Evolutionary conservation across 2,888 invertebrate species (phyloP), one percentile per base, ranked within the genome.

Genomic region (Torymus texanus): DNA sequence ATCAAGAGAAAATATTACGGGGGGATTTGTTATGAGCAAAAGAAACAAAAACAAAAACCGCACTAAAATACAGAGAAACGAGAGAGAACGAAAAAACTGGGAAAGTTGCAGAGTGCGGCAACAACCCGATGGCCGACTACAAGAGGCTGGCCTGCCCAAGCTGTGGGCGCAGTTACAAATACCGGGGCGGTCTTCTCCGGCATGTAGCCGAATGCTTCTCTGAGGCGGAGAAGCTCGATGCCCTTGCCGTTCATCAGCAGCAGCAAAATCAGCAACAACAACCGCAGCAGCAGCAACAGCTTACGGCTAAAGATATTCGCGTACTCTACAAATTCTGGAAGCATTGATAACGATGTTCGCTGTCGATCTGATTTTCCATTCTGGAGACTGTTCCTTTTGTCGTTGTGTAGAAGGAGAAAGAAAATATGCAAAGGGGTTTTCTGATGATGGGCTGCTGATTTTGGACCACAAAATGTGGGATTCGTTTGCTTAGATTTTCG

Each of bases 111-210:
- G 41, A 41, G 41, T 41, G 75, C 78, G 24, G 65, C 58, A 58
- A 10, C 58, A 80, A 81, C 66, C 86, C 85, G 63, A 86, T 87
- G 87, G 85, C 87, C 68, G 87, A 87, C 84, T 88, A 88, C 84
- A 86, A 87, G 74, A 84, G 89, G 83, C 86, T 90, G 29, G 84
- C 86, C 83, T 90, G 90, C 83, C 90, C 89, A n/a, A 87, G 87
- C 82, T 90, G 90, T 83, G 88, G 89, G 71, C 88, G 89, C 82
- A 89, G 87, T 84, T 90, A 90, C 88, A 90, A 90, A 84, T 90
- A 90, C 85, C 88, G 90, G 62, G 89, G 90, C 71, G 90, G 90
- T 83, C 84, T 90, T 78, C 86, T 88, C 67, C 85, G 89, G 81
- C 90, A 90, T 87, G 84, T 90, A 78, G 86, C 87, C 71, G 90